A percentile compares a stretch with the other conserved stretches of the same genome.
Conservation (phyloP, 2,797 vertebrate genomes). For the Hydrophis major region DNA sequence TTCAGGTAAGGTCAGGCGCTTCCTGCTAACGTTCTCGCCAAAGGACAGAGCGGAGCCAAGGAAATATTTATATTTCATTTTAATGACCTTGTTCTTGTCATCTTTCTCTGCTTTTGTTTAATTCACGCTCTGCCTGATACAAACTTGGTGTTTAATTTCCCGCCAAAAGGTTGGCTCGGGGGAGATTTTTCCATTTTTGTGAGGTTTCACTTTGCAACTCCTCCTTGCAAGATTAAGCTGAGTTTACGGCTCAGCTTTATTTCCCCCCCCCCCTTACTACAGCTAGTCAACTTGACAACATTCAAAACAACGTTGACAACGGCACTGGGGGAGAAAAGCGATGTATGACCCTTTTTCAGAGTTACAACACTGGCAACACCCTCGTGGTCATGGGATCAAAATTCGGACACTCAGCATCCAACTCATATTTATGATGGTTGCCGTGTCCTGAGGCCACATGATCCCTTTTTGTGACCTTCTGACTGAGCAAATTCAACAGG, state of each 20-base stretch:
- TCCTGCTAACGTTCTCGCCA: slow-evolving; percentile 53
- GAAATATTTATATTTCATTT: slow-evolving; percentile 10
- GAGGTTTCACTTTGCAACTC: slow-evolving; percentile 48
- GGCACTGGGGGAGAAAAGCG: background rate
- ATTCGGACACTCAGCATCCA: rapidly evolving
- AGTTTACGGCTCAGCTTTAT: slow-evolving; percentile 33
- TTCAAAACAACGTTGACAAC: background rate
- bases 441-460: too few species aligned
- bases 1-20: slow-evolving; percentile 76
- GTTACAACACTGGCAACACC: background rate
- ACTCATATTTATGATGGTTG: rapidly evolving
- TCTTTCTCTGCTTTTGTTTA: slow-evolving; percentile 40
- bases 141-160: slow-evolving; percentile 45
- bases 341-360: rapidly evolving
- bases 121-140: slow-evolving; percentile 34
- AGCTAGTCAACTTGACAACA: background rate
- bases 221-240: background rate
- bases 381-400: background rate
- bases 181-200: slow-evolving; percentile 55
- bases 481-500: background rate
- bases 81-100: slow-evolving; percentile 36
- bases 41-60: slow-evolving; percentile 37
- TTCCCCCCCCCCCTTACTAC: slow-evolving; percentile 38
- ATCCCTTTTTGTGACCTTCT: background rate
- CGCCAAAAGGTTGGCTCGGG: slow-evolving; percentile 46